A percentile compares a stretch with the other conserved stretches of the same genome.
Evolutionary conservation across 1,140 invertebrate species (phyloP).

Genomic region (Eupeodes corollae): DNA sequence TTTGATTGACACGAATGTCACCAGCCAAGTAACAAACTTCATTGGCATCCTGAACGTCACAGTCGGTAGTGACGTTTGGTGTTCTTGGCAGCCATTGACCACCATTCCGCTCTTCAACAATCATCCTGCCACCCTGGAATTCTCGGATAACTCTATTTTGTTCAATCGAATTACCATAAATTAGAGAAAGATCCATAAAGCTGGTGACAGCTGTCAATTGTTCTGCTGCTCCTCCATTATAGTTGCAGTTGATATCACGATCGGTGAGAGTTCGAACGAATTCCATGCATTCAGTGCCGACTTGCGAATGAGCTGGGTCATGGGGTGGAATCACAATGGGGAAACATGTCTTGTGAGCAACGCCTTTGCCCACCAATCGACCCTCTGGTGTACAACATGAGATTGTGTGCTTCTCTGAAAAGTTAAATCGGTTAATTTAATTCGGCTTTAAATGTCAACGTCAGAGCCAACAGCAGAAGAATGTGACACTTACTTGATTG

Average conservation of each 20-base stretch:
- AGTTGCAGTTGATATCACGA: slow-evolving; percentile 50
- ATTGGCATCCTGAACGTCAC: slow-evolving; percentile 41
- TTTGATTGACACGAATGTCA: slow-evolving; percentile 78
- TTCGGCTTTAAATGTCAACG: neutral
- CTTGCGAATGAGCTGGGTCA: slow-evolving; percentile 61
- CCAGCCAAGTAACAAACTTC: slow-evolving; percentile 60
- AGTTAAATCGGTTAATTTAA: neutral
- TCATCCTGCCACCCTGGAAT: slow-evolving; percentile 50
- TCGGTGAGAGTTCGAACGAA: slow-evolving; percentile 68
- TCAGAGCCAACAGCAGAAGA: slow-evolving; percentile 3
- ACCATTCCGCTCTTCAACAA: slow-evolving; percentile 44
- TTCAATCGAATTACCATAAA: slow-evolving; percentile 62
- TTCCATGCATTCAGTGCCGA: slow-evolving; percentile 56
- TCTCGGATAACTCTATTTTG: slow-evolving; percentile 49
- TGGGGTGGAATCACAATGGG: slow-evolving; percentile 69
- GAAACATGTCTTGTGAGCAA: slow-evolving; percentile 49
- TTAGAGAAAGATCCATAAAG: slow-evolving; percentile 70
- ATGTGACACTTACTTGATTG: slow-evolving; percentile 53
- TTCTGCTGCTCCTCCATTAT: slow-evolving; percentile 46
- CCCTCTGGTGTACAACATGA: neutral
- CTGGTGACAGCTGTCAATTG: slow-evolving; percentile 70
- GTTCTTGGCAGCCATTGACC: slow-evolving; percentile 54
- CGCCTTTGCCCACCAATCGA: slow-evolving; percentile 30
- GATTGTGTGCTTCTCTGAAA: neutral
- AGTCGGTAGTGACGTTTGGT: slow-evolving; percentile 49